Base-by-base conservation (phyloP, 2,888 invertebrate genomes). In the Trachelus troglodyta region DNA sequence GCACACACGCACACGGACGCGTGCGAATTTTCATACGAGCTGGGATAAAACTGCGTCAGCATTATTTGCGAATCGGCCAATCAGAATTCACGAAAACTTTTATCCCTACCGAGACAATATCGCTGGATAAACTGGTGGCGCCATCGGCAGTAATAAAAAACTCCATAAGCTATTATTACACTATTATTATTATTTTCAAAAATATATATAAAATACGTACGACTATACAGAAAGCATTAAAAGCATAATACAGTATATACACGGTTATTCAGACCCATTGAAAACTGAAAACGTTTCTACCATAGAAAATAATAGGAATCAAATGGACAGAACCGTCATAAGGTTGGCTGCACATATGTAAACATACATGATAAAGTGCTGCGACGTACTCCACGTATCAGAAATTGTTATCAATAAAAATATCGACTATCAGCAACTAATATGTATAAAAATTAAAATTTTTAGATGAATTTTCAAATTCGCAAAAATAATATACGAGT, bases 131-230 rank as follows among this genome's bases (percentile, higher is more conserved):
- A 34, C 35, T 34, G 35, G 85, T 81, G 81, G 84, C 56, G 56
- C 81, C 82, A 80, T 83, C 81, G 83, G 84, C 80, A 83, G 82
- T 86, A 83, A 85, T 87, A 85, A 86, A 89, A 87, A 87, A 86
- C 83, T 82, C 85, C 82, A 83, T 85, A 86, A 86, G 85, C 87
- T 83, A 82, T 80, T 85, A 87, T 84, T 23, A 74, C 3, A 1
- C n/a, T 31, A 11, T 71, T 71, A 71, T 40, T 15, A 40, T 40
- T 40, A 56, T 56, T 15, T 56, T 0, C 6, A 23, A 23, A 23
- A 1, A 23, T 15, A 56, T 56, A 56, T 56, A 56, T 23, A 23
- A 23, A 23, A 23, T 1, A 56, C 23, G 23, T 9, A 56, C 6
- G 1, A 4, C 15, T 15, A 2, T 23, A 56, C 23, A 35, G 12